These are phyloP conservation scores for Phrynocephalus guinanensis DNA, from an alignment of 2,797 vertebrate genomes.

Conservation along the genomic window DNA sequence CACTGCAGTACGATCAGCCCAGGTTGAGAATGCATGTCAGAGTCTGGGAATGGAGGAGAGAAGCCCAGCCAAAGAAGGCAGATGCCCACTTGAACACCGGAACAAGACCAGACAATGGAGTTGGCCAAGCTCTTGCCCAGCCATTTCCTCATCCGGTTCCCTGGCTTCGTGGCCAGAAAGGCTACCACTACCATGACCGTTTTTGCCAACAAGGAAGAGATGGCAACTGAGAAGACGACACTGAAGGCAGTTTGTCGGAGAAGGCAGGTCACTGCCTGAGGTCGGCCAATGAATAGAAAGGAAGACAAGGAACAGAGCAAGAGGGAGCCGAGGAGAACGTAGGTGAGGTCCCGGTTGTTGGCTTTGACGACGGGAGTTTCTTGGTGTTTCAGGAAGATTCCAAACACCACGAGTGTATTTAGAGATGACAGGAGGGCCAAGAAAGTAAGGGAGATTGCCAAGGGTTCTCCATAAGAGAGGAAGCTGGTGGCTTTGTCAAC, in stretches of 20 bases:
- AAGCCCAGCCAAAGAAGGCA: background rate
- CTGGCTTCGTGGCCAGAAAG: background rate
- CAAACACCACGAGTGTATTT: background rate
- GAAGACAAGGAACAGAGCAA: background rate
- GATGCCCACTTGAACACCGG: background rate
- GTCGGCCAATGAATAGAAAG: background rate
- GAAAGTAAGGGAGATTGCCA: background rate
- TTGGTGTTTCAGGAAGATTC: background rate
- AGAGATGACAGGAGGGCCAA: background rate
- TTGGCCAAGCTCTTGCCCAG: constrained; percentile 11
- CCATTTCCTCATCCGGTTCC: constrained; percentile 15
- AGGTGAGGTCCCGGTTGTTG: constrained; percentile 1
- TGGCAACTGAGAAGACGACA: background rate
- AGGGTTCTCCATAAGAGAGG: background rate
- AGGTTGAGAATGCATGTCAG: background rate
- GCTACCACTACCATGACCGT: background rate
- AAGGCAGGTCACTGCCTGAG: background rate
- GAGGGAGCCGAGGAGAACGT: background rate
- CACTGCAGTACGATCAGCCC: background rate
- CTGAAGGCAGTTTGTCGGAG: background rate
- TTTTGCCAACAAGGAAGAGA: constrained; percentile 5
- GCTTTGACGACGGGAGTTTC: background rate
- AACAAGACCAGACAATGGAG: background rate
- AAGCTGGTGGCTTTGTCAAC: background rate
- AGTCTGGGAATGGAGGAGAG: background rate